Base-by-base conservation (phyloP, 2,888 invertebrate species). In the Diplolepis rosae region DNA sequence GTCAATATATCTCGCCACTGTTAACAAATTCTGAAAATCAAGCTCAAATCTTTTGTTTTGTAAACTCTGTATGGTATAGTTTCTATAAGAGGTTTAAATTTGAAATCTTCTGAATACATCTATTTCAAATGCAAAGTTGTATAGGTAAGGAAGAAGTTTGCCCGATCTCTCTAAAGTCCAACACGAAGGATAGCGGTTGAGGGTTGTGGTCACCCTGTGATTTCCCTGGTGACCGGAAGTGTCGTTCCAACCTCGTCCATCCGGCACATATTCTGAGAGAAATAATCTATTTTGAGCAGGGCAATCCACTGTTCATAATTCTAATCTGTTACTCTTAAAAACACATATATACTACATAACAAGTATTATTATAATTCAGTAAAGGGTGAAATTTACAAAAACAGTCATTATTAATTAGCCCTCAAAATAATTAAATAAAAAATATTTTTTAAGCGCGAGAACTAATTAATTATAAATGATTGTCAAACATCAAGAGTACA, bases 211-310 rank as follows among this genome's bases (percentile, higher is more conserved):
- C 70, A 67, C 71, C 77, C 76, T 72, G 73, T 79, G 80, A 80
- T 81, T 81, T 80, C 79, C 79, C 81, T 77, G 72, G 80, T 77
- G 80, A 78, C 75, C 76, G 76, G 77, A 79, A 78, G 73, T 77
- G 76, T 78, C 78, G 72, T 76, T 77, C 76, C 68, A 35, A 77
- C 76, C 75, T 72, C 77, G 76, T 74, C 75, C 74, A 74, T 74
- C 77, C 77, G 73, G 73, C 73, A 74, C 74, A 76, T 76, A 77
- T 71, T 78, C 76, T 77, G 73, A 72, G 74, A 74, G 80, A 83
- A 83, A 82, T 82, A 83, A 82, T 81, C 78, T 82, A 76, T 81
- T 79, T 72, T 79, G 78, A 71, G 73, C 72, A 76, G 75, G 79
- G 78, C 79, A 77, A 79, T 80, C 77, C 79, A 75, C 74, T 75